Percentiles rank a stretch among this genome's conserved stretches.
Conservation (phyloP, 2,113 vertebrate species). For the Tetrax tetrax region DNA sequence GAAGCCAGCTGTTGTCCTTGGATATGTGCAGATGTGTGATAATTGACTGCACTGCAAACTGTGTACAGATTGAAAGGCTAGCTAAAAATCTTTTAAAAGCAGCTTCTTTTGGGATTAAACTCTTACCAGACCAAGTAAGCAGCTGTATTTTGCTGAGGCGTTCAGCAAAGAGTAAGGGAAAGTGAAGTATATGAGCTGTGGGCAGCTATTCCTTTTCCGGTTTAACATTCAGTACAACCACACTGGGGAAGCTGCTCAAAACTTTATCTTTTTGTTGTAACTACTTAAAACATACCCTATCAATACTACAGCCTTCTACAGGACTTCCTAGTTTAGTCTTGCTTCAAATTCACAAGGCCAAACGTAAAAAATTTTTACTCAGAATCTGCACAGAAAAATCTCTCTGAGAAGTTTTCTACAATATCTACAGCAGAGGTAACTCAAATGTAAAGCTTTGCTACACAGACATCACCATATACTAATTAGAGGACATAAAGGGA, state of each 20-base stretch:
- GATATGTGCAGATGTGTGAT: neutral
- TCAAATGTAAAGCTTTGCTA: neutral
- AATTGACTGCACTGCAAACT: neutral
- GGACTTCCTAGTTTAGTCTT: neutral
- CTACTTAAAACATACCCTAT: neutral
- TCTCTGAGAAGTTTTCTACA: neutral
- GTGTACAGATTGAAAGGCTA: accelerated
- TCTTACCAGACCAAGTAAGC: neutral
- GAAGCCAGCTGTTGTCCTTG: neutral
- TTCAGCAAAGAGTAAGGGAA: neutral
- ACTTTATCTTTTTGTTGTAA: neutral
- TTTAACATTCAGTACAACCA: neutral
- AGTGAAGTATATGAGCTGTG: neutral
- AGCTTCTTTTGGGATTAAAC: neutral
- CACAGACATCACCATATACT: too few species aligned
- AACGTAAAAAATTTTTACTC: neutral
- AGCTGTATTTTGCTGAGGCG: neutral
- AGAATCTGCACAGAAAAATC: neutral
- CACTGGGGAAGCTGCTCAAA: neutral
- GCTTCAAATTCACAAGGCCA: neutral
- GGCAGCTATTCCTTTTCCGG: neutral
- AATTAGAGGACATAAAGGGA: neutral
- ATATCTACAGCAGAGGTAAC: neutral
- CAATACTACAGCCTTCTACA: neutral
- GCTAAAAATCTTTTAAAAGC: neutral